Conservation (phyloP, 2,797 vertebrate genomes). For the Premnoplex brunnescens region DNA sequence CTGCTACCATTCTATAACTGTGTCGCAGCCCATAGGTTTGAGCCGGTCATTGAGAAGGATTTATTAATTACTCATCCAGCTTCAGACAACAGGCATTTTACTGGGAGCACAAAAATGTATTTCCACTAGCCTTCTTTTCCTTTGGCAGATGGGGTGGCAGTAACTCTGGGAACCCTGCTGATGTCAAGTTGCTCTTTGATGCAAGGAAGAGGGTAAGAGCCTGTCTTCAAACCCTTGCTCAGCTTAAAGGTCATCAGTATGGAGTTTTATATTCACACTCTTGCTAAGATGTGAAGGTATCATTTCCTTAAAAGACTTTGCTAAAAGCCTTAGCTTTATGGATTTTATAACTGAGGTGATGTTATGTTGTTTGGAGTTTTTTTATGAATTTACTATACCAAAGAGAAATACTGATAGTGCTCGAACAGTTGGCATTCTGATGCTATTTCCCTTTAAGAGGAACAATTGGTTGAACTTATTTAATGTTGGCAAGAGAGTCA, state of each 20-base stretch:
- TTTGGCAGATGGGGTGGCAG: not conserved
- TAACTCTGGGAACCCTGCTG: not conserved
- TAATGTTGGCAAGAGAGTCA: slow-evolving; percentile 62
- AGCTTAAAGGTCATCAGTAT: not conserved
- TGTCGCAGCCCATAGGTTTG: not conserved
- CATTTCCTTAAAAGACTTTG: not conserved
- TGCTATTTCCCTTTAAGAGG: slow-evolving; percentile 28
- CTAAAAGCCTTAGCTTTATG: not conserved
- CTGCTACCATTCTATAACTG: not conserved
- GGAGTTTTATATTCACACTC: not conserved
- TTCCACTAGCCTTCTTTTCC: too few species aligned
- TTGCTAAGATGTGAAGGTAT: not conserved
- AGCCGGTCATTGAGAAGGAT: not conserved
- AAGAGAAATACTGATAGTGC: not conserved
- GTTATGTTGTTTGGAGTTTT: not conserved
- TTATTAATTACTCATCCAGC: not conserved
- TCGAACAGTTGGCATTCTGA: not conserved
- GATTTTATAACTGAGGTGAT: not conserved
- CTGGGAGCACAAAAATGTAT: too few species aligned
- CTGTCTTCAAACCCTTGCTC: not conserved
- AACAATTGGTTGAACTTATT: slow-evolving; percentile 48
- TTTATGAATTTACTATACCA: not conserved
- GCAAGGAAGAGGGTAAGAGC: not conserved
- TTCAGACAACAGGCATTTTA: not conserved
- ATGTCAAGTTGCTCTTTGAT: not conserved